Evolutionary conservation across 2,113 vertebrate species (phyloP).

Genomic region (Geococcyx californianus): DNA sequence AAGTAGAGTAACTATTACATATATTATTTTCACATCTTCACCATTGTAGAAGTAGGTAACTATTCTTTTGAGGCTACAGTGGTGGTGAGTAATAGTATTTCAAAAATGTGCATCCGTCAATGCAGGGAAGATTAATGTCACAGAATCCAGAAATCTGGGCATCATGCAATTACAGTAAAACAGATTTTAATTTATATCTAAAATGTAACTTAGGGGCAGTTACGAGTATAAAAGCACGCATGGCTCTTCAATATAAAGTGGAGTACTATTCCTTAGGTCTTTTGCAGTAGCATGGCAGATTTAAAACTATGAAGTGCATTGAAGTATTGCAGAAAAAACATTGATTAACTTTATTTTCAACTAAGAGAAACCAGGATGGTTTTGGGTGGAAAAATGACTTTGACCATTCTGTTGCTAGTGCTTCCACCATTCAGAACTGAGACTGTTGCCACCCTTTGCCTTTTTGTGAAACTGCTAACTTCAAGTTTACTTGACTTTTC

Average conservation of each 20-base stretch:
- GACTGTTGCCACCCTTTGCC: neutral
- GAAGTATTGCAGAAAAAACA: neutral
- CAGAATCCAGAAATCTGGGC: neutral
- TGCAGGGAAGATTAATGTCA: neutral
- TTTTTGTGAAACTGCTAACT: neutral
- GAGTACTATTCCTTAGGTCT: neutral
- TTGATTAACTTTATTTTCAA: neutral
- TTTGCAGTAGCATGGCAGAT: neutral
- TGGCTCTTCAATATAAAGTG: neutral
- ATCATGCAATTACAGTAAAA: neutral
- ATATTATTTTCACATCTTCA: neutral
- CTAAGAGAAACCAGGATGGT: neutral
- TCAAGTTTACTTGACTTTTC: neutral
- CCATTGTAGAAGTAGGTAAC: neutral
- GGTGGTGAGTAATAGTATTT: neutral
- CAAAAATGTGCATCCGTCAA: fast-evolving
- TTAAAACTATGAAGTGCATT: neutral
- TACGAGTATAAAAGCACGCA: neutral
- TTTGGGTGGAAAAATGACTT: fast-evolving
- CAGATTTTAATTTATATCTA: neutral
- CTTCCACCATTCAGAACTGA: neutral
- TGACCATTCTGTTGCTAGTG: neutral
- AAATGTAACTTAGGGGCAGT: neutral
- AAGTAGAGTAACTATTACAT: neutral
- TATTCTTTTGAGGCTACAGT: fast-evolving